phyloP scores from a whole-genome alignment of 1,140 invertebrate genomes.

The Mactra quadrangularis region DNA sequence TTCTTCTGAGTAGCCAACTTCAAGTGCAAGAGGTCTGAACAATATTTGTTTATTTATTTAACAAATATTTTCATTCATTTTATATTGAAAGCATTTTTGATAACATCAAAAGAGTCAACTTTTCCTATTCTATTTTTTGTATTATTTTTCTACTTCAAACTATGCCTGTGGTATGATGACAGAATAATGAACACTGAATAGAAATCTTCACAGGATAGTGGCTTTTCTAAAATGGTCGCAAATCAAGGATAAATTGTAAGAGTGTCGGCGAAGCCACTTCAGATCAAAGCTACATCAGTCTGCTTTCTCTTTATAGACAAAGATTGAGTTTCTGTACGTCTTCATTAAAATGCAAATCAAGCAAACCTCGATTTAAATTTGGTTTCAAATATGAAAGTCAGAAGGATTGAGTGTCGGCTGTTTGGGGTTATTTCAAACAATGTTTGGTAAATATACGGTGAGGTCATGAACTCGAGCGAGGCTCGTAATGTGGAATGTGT shows the following conservation, averaged over 20 bases:
- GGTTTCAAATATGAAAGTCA: slow-evolving; percentile 28
- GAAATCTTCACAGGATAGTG: too few relatives aligned
- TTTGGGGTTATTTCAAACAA: slow-evolving; percentile 29
- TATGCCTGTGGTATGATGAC: too few relatives aligned
- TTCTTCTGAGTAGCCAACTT: too few relatives aligned
- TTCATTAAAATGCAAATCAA: slow-evolving; percentile 45
- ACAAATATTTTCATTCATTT: too few relatives aligned
- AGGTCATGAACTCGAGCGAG: slow-evolving; percentile 15
- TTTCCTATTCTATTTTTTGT: too few relatives aligned
- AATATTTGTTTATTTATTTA: too few relatives aligned
- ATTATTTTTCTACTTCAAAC: too few relatives aligned
- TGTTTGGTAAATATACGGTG: slow-evolving; percentile 34
- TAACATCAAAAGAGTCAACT: too few relatives aligned
- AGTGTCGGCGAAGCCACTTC: slow-evolving; percentile 16
- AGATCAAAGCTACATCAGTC: slow-evolving; percentile 16
- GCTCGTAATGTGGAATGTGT: neutral
- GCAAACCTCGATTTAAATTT: slow-evolving; percentile 21
- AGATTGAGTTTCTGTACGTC: slow-evolving; percentile 32
- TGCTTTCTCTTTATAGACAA: slow-evolving; percentile 10
- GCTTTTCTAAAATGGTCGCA: slow-evolving; percentile 9
- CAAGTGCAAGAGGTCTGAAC: too few relatives aligned
- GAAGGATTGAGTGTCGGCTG: slow-evolving; percentile 1
- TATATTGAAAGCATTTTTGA: too few relatives aligned
- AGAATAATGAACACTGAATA: too few relatives aligned
- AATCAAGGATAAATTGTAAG: slow-evolving; percentile 32